Percentiles rank a stretch among this genome's conserved stretches.
These are phyloP conservation scores for Oopsacas minuta DNA, from an alignment of 37 sponge, comb jelly and placozoan species.

Conservation along the genomic window DNA sequence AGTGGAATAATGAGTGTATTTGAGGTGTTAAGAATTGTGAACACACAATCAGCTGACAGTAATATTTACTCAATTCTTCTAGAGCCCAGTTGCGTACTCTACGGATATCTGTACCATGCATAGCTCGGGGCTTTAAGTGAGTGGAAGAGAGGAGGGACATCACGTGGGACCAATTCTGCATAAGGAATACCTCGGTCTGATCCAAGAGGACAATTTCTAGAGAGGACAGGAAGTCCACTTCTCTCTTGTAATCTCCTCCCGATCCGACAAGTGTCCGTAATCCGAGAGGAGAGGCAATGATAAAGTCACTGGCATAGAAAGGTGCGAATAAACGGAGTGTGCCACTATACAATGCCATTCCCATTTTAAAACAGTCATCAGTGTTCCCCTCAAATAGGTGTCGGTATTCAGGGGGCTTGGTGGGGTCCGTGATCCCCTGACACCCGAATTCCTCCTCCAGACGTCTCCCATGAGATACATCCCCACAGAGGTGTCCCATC, in stretches of 20 bases:
- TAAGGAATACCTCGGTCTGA: conserved; percentile 83
- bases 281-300: conserved; percentile 92
- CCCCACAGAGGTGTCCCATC: background rate
- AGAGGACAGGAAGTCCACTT: conserved; percentile 92
- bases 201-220: conserved; percentile 75
- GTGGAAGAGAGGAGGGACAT: background rate
- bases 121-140: conserved; percentile 50
- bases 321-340: conserved; percentile 58
- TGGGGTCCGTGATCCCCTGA: background rate
- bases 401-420: conserved; percentile 32
- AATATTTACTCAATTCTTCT: conserved; percentile 54
- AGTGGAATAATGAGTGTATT: conserved; percentile 49
- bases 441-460: background rate
- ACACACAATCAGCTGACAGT: conserved; percentile 74
- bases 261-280: conserved; percentile 48
- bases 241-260: conserved; percentile 61
- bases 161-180: conserved; percentile 97
- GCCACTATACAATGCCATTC: conserved; percentile 56
- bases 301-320: conserved; percentile 87
- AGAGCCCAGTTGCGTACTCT: conserved; percentile 69
- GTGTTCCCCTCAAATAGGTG: conserved; percentile 76
- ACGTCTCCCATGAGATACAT: background rate
- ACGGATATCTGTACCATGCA: conserved; percentile 72
- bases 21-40: conserved; percentile 56
- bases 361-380: conserved; percentile 91